Evolutionary conservation across 2,888 invertebrate species (phyloP), one percentile per base, ranked within the genome.

Genomic region (Portevinia maculata): DNA sequence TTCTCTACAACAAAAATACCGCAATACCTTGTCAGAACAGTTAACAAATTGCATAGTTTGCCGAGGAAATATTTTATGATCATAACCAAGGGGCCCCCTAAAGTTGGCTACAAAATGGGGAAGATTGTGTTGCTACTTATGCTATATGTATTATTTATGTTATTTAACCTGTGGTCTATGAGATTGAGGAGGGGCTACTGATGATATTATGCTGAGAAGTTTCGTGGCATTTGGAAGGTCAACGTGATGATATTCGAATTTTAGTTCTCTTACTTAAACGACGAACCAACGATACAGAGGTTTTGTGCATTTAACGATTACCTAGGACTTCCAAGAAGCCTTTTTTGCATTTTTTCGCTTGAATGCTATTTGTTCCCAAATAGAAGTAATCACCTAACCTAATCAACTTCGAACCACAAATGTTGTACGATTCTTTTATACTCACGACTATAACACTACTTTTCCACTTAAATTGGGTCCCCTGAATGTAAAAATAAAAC

Each of bases 1-100:
- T 46, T 55, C 60, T 30, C n/a, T 11, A 6, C 48, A 39, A 34
- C 65, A 32, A 24, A 24, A 24, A 1, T 37, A 7, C 9, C n/a
- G 48, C 37, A 24, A 24, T 52, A 73, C 62, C 46, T 48, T 53
- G 39, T 9, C 53, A 55, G 34, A 48, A 41, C 53, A 73, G 60
- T 73, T 79, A 74, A 79, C 79, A 73, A 79, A 79, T 79, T 79
- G 55, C 79, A 62, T 52, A 60, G 55, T 48, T 67, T 73, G 52
- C 39, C 39, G 46, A 21, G 59, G 44, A 46, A 73, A 65, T 28
- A 64, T 59, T 46, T 59, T 65, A 34, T 37, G 17, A 57, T 71
- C 44, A 64, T 46, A 37, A 55, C 17, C 13, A 30, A 19, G 19
- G 28, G 62, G 37, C 52, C 50, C 44, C 76, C 48, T 62, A 46